Conservation (phyloP, 2,888 invertebrate genomes). For the Dolomedes plantarius region DNA sequence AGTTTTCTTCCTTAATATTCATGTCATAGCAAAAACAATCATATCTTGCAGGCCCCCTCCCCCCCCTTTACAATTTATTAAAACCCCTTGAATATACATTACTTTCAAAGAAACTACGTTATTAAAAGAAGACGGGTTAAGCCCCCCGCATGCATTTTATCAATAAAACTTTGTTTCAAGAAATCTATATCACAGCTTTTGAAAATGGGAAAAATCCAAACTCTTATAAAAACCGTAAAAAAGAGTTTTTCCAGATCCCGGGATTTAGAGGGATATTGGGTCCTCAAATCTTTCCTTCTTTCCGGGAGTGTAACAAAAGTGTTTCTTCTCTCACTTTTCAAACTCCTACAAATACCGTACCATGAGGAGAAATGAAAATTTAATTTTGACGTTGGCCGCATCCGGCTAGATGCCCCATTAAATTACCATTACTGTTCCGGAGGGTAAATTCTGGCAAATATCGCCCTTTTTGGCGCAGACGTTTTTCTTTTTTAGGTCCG, state of each 20-base stretch:
- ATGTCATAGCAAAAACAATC: neutral
- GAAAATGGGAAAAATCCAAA: constrained; percentile 33
- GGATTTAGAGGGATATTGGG: constrained; percentile 58
- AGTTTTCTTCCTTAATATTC: neutral
- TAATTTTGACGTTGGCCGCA: constrained; percentile 71
- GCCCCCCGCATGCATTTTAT: constrained; percentile 43
- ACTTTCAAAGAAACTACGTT: neutral
- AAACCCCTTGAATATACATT: neutral
- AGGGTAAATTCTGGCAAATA: constrained; percentile 8
- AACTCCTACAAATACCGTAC: constrained; percentile 55
- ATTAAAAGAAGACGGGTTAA: constrained; percentile 1
- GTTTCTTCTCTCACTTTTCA: constrained; percentile 61
- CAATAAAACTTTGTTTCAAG: constrained; percentile 38
- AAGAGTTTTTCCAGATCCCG: constrained; percentile 43
- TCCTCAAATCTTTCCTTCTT: constrained; percentile 37
- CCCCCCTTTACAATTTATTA: neutral
- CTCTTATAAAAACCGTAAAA: constrained; percentile 49
- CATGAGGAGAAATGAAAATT: constrained; percentile 71
- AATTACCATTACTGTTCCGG: constrained; percentile 66
- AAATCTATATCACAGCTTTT: neutral
- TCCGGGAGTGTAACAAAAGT: constrained; percentile 55
- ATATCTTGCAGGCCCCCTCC: neutral
- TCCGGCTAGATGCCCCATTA: constrained; percentile 68
- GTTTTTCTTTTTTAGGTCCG: too few species aligned
- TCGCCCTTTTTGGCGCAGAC: constrained; percentile 36